Percentiles rank a stretch among this genome's conserved stretches.
Evolutionary conservation across 2,888 invertebrate genomes (phyloP).

Genomic region (Sarcophaga rosellei): DNA sequence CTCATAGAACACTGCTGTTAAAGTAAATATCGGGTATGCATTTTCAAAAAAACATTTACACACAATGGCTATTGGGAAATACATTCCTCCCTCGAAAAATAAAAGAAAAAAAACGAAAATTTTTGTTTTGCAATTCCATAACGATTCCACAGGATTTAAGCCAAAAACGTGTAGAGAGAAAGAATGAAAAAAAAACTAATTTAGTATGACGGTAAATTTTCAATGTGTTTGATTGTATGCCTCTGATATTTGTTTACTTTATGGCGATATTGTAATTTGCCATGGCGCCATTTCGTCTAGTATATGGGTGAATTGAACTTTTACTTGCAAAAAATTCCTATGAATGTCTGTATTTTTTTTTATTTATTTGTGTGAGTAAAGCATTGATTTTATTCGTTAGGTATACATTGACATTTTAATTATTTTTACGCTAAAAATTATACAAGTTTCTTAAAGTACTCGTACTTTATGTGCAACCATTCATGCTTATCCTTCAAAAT

Average conservation of each 20-base stretch:
- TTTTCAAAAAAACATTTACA: constrained; percentile 26
- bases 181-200: constrained; percentile 39
- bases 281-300: constrained; percentile 53
- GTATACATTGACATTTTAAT: no score
- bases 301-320: constrained; percentile 59
- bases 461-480: not conserved
- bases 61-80: constrained; percentile 11
- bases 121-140: constrained; percentile 20
- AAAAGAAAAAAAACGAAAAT: not conserved
- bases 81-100: not conserved
- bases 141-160: constrained; percentile 41
- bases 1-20: constrained; percentile 40
- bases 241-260: constrained; percentile 28
- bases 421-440: no score
- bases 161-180: constrained; percentile 14
- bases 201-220: constrained; percentile 63
- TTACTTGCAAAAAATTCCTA: not conserved
- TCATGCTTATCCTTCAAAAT: not conserved
- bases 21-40: constrained; percentile 54
- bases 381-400: no score
- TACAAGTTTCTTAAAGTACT: no score
- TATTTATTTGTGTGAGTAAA: no score
- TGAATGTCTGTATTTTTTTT: no score
- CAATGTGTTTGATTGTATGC: constrained; percentile 56
- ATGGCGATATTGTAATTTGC: constrained; percentile 49